These are phyloP conservation scores for Drosophila seguyi DNA, from an alignment of 1,140 invertebrate species.

Conservation along the genomic window DNA sequence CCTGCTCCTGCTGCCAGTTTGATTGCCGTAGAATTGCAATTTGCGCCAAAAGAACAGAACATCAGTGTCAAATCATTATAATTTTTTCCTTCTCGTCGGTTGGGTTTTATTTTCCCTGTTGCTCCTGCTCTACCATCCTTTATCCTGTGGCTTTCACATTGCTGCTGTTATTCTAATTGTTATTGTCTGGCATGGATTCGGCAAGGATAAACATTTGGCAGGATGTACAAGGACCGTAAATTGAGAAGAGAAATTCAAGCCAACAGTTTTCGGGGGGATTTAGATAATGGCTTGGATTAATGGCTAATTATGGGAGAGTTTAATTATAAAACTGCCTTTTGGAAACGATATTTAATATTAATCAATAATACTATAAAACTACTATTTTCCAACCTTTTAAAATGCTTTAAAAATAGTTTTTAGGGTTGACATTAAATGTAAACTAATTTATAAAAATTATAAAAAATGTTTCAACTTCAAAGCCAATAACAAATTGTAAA, in stretches of 20 bases:
- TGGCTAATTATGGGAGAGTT: background rate
- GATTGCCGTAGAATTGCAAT: slow-evolving; percentile 83
- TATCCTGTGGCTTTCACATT: slow-evolving; percentile 48
- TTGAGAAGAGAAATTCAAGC: background rate
- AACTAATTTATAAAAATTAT: background rate
- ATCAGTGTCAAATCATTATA: slow-evolving; percentile 84
- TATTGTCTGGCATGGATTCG: slow-evolving; percentile 45
- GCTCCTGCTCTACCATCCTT: slow-evolving; percentile 16
- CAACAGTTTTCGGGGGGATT: slow-evolving; percentile 3
- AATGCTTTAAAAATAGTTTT: no score
- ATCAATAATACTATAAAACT: no score
- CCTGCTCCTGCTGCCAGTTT: slow-evolving; percentile 61
- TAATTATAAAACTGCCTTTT: background rate
- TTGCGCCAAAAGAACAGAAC: slow-evolving; percentile 79
- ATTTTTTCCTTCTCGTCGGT: slow-evolving; percentile 53
- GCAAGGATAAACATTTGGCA: slow-evolving; percentile 38
- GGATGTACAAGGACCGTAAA: slow-evolving; percentile 5
- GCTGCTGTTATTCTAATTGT: slow-evolving; percentile 52
- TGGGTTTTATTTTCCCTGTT: slow-evolving; percentile 12
- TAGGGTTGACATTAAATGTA: background rate
- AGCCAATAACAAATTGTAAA: background rate
- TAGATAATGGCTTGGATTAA: slow-evolving; percentile 14
- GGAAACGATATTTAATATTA: no score
- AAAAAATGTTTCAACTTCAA: background rate
- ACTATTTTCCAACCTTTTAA: no score